Conservation (phyloP, 2,888 invertebrate genomes). For the Lumbricus terrestris region DNA sequence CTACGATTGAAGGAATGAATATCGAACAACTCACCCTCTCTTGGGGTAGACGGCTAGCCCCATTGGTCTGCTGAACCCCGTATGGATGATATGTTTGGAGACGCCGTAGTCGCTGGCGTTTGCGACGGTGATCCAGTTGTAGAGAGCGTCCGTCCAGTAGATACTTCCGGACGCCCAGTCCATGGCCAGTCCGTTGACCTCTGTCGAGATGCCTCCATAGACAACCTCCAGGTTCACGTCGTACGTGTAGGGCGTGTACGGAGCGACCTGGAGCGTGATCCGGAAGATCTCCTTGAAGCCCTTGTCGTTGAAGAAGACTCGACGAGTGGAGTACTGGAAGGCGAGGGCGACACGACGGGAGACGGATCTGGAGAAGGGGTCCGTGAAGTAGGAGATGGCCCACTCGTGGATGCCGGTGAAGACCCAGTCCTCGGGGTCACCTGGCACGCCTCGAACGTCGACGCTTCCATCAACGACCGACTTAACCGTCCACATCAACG, state of each 20-base stretch:
- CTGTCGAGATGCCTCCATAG: conserved; percentile 25
- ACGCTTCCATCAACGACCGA: conserved; percentile 11
- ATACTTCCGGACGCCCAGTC: conserved; percentile 52
- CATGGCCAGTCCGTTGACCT: conserved; percentile 50
- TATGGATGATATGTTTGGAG: conserved; percentile 29
- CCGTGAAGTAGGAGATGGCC: conserved; percentile 18
- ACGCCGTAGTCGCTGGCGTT: conserved; percentile 16
- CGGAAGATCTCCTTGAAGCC: conserved; percentile 33
- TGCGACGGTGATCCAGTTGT: conserved; percentile 55
- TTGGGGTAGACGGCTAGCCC: conserved; percentile 51
- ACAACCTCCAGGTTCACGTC: conserved; percentile 17
- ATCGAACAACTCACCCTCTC: conserved; percentile 46
- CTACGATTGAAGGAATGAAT: neutral
- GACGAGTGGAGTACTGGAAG: conserved; percentile 27
- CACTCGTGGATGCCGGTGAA: neutral
- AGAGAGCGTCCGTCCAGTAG: conserved; percentile 53
- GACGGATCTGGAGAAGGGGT: neutral
- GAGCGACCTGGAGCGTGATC: conserved; percentile 13
- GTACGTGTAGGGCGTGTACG: neutral
- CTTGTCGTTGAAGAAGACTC: conserved; percentile 33
- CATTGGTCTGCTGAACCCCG: conserved; percentile 46
- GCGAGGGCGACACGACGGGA: conserved; percentile 29
- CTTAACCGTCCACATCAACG: conserved; percentile 24
- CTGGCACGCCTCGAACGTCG: conserved; percentile 25
- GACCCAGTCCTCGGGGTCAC: conserved; percentile 31